These are phyloP conservation scores for Cotesia chilonis DNA, from an alignment of 1,140 invertebrate genomes.

Conservation along the genomic window DNA sequence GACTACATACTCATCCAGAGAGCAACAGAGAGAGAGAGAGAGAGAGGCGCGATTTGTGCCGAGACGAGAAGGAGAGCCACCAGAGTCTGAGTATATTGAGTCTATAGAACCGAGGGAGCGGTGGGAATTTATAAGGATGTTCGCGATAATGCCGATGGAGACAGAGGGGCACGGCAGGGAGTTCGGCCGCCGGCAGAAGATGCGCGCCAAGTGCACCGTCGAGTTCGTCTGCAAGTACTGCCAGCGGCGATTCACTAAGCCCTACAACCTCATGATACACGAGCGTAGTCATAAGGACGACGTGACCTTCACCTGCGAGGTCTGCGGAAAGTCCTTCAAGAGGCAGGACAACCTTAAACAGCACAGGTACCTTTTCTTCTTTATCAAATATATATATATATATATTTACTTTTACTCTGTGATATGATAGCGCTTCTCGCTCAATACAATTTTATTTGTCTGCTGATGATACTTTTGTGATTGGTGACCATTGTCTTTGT, in stretches of 20 bases:
- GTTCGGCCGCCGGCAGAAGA: slow-evolving; percentile 86
- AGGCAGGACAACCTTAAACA: slow-evolving; percentile 95
- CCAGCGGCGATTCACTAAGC: slow-evolving; percentile 97
- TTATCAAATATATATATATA: neutral
- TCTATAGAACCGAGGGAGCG: slow-evolving; percentile 57
- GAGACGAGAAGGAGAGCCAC: slow-evolving; percentile 47
- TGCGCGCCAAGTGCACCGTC: slow-evolving; percentile 85
- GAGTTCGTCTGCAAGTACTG: slow-evolving; percentile 99
- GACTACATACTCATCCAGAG: slow-evolving; percentile 31
- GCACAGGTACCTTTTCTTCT: slow-evolving; percentile 76
- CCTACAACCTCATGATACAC: slow-evolving; percentile 99
- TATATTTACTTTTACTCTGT: slow-evolving; percentile 8
- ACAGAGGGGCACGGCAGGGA: slow-evolving; percentile 88
- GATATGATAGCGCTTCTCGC: neutral
- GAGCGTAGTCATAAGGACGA: slow-evolving; percentile 97
- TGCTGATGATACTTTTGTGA: too few species aligned
- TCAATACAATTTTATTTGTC: neutral
- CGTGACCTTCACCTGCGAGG: slow-evolving; percentile 97
- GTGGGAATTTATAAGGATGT: slow-evolving; percentile 70
- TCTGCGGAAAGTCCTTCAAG: slow-evolving; percentile 98
- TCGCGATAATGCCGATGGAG: slow-evolving; percentile 83
- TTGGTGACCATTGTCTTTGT: too few species aligned
- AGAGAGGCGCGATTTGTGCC: slow-evolving; percentile 28
- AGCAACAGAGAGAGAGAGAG: slow-evolving; percentile 30
- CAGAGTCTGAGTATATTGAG: slow-evolving; percentile 54